Conservation (phyloP, 2,888 invertebrate genomes). For the Tineola bisselliella region DNA sequence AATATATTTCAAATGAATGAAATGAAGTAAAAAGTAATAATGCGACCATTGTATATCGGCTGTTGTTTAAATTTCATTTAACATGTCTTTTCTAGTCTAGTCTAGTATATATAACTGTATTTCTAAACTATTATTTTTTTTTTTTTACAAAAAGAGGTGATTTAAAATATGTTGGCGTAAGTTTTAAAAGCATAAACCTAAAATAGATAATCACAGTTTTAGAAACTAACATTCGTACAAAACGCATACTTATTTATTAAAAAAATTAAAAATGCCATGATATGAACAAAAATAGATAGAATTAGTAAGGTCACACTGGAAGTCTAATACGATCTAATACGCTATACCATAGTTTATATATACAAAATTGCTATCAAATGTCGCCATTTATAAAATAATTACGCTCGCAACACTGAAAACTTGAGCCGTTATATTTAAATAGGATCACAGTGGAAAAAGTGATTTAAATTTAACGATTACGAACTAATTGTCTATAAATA, state of each 20-base stretch:
- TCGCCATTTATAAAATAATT: constrained; percentile 19
- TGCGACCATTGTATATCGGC: too few relatives aligned
- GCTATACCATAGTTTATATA: constrained; percentile 36
- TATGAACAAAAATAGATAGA: constrained; percentile 33
- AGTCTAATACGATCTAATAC: constrained; percentile 42
- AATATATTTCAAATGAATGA: too few relatives aligned
- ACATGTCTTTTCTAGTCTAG: too few relatives aligned
- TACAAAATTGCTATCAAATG: constrained; percentile 41
- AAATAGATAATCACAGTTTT: constrained; percentile 8
- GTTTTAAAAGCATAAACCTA: constrained; percentile 21
- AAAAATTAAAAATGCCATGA: constrained; percentile 32
- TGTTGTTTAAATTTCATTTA: too few relatives aligned
- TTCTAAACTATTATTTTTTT: too few relatives aligned
- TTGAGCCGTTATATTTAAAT: constrained; percentile 63
- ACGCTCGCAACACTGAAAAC: constrained; percentile 51
- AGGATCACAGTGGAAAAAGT: constrained; percentile 69
- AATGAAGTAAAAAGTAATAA: too few relatives aligned
- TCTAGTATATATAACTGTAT: too few relatives aligned
- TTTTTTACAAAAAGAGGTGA: constrained; percentile 12
- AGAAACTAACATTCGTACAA: constrained; percentile 14
- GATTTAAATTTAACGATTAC: constrained; percentile 45
- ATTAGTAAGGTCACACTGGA: constrained; percentile 61
- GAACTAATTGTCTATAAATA: constrained; percentile 26
- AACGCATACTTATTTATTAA: constrained; percentile 29
- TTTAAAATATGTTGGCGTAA: not conserved